Percentiles rank a stretch among this genome's conserved stretches.
Evolutionary conservation across 2,888 invertebrate genomes (phyloP).

Genomic region (Asteroscopus sphinx): DNA sequence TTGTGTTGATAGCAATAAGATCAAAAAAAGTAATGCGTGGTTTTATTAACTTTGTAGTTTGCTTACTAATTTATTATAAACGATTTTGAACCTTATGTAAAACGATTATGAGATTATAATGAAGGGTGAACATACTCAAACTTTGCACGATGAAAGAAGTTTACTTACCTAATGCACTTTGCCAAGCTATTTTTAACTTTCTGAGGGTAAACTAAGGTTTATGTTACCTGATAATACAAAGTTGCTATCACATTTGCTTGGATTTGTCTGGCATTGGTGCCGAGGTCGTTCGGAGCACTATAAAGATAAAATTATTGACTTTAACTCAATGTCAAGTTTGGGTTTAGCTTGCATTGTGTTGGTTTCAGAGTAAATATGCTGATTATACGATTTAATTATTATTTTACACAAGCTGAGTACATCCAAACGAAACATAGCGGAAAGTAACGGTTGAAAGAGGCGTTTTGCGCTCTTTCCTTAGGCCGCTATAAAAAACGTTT

Average conservation of each 20-base stretch:
- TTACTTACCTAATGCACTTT: background rate
- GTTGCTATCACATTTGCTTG: conserved; percentile 27
- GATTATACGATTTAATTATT: too few species aligned
- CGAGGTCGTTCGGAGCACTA: conserved; percentile 45
- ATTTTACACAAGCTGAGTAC: too few species aligned
- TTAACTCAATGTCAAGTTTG: conserved; percentile 57
- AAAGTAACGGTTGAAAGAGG: too few species aligned
- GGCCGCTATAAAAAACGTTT: too few species aligned
- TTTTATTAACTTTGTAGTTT: conserved; percentile 23
- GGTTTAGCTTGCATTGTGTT: conserved; percentile 22
- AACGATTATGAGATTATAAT: background rate
- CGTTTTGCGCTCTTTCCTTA: too few species aligned
- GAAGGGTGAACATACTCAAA: conserved; percentile 3
- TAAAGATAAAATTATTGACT: conserved; percentile 49
- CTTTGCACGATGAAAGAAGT: background rate
- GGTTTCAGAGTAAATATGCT: conserved; percentile 8
- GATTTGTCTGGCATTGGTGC: conserved; percentile 53
- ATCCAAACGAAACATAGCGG: too few species aligned
- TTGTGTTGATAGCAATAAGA: conserved; percentile 8
- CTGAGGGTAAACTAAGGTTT: fast-evolving
- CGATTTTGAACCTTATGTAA: conserved; percentile 25
- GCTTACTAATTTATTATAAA: conserved; percentile 9
- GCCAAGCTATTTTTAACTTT: conserved; percentile 4
- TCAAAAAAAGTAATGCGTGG: background rate
- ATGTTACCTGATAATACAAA: conserved; percentile 7